Conservation (phyloP, 2,888 invertebrate species). For the Parasteatoda lunata region DNA sequence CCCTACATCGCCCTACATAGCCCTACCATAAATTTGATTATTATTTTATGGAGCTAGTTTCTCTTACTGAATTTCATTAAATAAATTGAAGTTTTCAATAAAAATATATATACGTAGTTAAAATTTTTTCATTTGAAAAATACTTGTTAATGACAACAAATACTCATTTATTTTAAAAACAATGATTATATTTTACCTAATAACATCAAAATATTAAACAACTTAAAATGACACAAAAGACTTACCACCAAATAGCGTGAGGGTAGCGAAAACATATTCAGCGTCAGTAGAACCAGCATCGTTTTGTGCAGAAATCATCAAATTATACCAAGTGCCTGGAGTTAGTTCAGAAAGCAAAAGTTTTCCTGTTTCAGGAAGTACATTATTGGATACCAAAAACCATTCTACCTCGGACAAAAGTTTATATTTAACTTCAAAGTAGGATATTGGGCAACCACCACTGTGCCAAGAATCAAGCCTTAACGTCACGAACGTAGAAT, state of each 20-base stretch:
- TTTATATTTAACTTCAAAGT: slow-evolving; percentile 70
- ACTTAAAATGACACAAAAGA: neutral
- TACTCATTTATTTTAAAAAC: no score
- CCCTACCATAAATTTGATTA: no score
- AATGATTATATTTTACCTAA: no score
- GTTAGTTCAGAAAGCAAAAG: slow-evolving; percentile 86
- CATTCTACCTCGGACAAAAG: slow-evolving; percentile 66
- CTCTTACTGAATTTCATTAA: no score
- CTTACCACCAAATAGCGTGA: slow-evolving; percentile 94
- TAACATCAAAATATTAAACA: no score
- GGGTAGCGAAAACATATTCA: slow-evolving; percentile 95
- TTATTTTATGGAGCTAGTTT: no score
- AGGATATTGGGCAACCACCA: slow-evolving; percentile 74
- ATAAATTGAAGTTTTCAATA: no score
- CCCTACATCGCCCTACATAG: no score
- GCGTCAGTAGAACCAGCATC: slow-evolving; percentile 96
- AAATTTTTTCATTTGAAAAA: no score
- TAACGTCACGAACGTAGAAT: slow-evolving; percentile 73
- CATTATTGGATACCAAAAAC: slow-evolving; percentile 68
- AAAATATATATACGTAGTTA: no score
- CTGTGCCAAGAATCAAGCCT: slow-evolving; percentile 73
- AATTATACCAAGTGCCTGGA: slow-evolving; percentile 94
- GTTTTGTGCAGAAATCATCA: slow-evolving; percentile 87
- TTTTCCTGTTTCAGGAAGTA: slow-evolving; percentile 69
- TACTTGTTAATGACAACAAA: no score